Percentiles rank a stretch among this genome's conserved stretches.
Evolutionary conservation across 2,113 vertebrate species (phyloP).

Genomic region (Oncorhynchus nerka): DNA sequence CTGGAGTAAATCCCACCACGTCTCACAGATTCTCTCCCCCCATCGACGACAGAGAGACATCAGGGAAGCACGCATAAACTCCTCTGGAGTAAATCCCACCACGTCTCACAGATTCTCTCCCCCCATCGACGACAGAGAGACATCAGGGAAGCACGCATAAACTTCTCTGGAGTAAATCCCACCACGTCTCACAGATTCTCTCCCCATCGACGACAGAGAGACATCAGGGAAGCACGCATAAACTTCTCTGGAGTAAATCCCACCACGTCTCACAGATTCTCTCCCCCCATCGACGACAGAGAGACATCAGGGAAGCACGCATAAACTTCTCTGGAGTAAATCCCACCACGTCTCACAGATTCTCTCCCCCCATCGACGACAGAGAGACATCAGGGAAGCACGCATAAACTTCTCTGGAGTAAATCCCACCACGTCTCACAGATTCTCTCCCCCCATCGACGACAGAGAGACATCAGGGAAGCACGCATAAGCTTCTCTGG

Average conservation of each 20-base stretch:
- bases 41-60: too few relatives aligned
- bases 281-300: too few relatives aligned
- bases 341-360: slow-evolving; percentile 24
- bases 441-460: background rate
- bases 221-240: slow-evolving; percentile 24
- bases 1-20: slow-evolving; percentile 31
- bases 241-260: slow-evolving; percentile 32
- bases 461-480: background rate
- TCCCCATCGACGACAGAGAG: too few relatives aligned
- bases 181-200: slow-evolving; percentile 25
- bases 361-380: background rate
- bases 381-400: slow-evolving; percentile 1
- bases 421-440: slow-evolving; percentile 25
- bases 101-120: slow-evolving; percentile 21
- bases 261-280: slow-evolving; percentile 26
- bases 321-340: slow-evolving; percentile 32
- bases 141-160: slow-evolving; percentile 24
- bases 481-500: slow-evolving; percentile 27
- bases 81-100: slow-evolving; percentile 31
- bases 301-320: slow-evolving; percentile 22
- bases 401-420: slow-evolving; percentile 35
- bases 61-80: slow-evolving; percentile 25
- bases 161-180: slow-evolving; percentile 32
- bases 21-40: slow-evolving; percentile 13
- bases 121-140: too few relatives aligned